Base-by-base conservation (phyloP, 2,888 invertebrate genomes). In the Macrophya annulata region DNA sequence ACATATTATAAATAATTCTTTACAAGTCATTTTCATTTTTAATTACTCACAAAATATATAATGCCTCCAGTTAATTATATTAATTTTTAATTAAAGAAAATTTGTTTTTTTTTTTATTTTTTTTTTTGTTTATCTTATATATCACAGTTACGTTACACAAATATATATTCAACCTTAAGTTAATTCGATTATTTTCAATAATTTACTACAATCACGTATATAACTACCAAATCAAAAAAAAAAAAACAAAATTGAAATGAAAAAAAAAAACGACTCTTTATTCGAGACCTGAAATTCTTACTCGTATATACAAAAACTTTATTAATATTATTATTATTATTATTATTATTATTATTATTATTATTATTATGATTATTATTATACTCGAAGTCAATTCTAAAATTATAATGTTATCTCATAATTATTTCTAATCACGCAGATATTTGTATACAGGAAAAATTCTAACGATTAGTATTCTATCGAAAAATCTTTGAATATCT, bases 1-100 rank as follows among this genome's bases (percentile, higher is more conserved):
- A 55, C n/a, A 48, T 25, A 37, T 55, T 86, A 87, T 88, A 86
- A 84, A 85, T 87, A 86, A 76, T 86, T 88, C 87, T 86, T 85
- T 85, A 86, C 84, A 86, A 82, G 62, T 82, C 21, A 82, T 85
- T 86, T 87, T 85, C 86, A 79, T 82, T 84, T 86, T 48, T 59
- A 25, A 31, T 79, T 31, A 55, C 40, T 55, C 55, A 12, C 15
- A 48, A 10, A 62, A 25, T 12, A 62, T 62, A 21, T 62, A 25
- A 62, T 25, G 25, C 62, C 12, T 62, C 25, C 62, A 62, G 62
- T 62, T 62, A n/a, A n/a, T n/a, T 43, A 21, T 43, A 43, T 72
- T 10, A n/a, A 37, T 31, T 68, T 1, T 31, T 31, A 31, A 31
- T n/a, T n/a, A n/a, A n/a, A n/a, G n/a, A n/a, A n/a, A n/a, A n/a